phyloP scores from a whole-genome alignment of 2,113 vertebrate genomes.

The Entomyzon cyanotis region DNA sequence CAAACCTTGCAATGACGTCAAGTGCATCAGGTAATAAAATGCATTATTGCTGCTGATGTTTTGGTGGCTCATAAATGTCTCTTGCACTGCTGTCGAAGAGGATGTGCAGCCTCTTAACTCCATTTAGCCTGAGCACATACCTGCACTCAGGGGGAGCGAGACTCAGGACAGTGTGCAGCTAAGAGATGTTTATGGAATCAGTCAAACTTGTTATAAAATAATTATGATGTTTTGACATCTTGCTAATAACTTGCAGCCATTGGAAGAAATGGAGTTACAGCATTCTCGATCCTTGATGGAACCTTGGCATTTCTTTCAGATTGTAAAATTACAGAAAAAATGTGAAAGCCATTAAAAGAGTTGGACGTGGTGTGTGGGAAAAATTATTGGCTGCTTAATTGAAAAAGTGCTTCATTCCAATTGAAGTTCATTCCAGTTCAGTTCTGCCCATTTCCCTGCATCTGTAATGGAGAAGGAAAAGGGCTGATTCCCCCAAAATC shows the following conservation, averaged over 20 bases:
- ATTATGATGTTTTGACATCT: slow-evolving; percentile 71
- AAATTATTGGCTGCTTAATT: slow-evolving; percentile 48
- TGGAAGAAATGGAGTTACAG: slow-evolving; percentile 45
- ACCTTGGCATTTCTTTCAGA: slow-evolving; percentile 60
- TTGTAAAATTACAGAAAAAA: slow-evolving; percentile 67
- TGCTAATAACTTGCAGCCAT: slow-evolving; percentile 66
- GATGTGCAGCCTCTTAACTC: background rate
- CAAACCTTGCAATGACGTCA: background rate
- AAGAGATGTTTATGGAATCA: slow-evolving; percentile 63
- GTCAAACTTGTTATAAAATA: slow-evolving; percentile 65
- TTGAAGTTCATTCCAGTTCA: slow-evolving; percentile 12
- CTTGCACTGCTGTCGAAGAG: background rate
- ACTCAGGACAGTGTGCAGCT: background rate
- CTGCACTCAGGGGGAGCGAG: background rate
- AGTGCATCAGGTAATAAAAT: background rate
- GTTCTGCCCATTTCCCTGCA: background rate
- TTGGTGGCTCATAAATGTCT: slow-evolving; percentile 22
- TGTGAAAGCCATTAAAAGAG: slow-evolving; percentile 57
- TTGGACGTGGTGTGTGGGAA: slow-evolving; percentile 22
- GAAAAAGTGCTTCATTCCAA: background rate
- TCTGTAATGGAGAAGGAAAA: background rate
- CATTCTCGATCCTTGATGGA: slow-evolving; percentile 43
- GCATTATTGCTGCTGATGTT: background rate
- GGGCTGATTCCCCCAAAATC: background rate
- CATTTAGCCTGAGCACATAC: background rate